A percentile compares a stretch with the other conserved stretches of the same genome.
Evolutionary conservation across 64 coral and sea anemone genomes (phyloP).

Genomic region (Actinia tenebrosa): DNA sequence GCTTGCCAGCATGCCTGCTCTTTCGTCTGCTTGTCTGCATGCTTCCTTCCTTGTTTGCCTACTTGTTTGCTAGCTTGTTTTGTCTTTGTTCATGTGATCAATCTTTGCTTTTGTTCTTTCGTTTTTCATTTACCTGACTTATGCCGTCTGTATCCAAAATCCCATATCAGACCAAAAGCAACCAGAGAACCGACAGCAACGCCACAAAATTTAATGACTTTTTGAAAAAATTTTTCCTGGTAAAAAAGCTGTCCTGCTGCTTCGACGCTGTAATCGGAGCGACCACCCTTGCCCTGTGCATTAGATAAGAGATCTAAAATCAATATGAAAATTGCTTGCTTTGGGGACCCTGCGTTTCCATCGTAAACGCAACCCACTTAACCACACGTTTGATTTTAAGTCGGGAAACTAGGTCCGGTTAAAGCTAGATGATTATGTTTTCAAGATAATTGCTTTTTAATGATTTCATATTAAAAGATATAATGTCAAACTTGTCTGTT

Average conservation of each 20-base stretch:
- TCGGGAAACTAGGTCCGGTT: too few relatives aligned
- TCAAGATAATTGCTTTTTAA: too few relatives aligned
- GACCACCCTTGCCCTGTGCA: conserved; percentile 35
- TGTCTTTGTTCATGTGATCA: neutral
- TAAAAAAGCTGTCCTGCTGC: conserved; percentile 61
- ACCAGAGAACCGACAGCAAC: conserved; percentile 39
- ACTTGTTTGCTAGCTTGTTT: neutral
- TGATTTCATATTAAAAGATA: too few relatives aligned
- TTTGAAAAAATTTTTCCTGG: conserved; percentile 35
- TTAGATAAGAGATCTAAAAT: neutral
- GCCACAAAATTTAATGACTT: conserved; percentile 32
- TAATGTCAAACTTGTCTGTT: too few relatives aligned
- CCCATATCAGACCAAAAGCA: conserved; percentile 72
- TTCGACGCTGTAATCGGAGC: conserved; percentile 64
- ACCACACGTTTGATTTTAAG: too few relatives aligned
- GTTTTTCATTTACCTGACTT: conserved; percentile 37
- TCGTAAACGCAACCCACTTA: too few relatives aligned
- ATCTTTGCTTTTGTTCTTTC: neutral
- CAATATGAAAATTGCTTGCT: neutral
- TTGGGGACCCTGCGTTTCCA: too few relatives aligned
- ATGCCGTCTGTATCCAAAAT: conserved; percentile 55
- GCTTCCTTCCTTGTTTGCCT: too few relatives aligned
- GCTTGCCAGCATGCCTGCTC: too few relatives aligned
- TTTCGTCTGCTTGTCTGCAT: too few relatives aligned
- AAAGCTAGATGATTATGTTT: too few relatives aligned